Base-by-base conservation (phyloP, 2,888 invertebrate genomes). In the Dasysyrphus tricinctus region DNA sequence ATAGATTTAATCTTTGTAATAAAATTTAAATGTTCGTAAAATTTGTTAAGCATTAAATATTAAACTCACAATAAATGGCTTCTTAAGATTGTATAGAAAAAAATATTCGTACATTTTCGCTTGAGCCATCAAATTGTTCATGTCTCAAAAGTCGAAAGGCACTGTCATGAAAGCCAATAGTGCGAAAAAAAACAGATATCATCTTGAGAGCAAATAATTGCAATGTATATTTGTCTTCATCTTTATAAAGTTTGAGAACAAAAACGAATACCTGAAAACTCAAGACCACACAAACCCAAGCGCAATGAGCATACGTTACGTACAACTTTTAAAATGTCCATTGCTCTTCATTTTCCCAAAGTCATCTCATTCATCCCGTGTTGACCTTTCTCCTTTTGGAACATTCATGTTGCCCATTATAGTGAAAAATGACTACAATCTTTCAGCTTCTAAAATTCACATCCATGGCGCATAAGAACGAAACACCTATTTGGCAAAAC, bases 301-400 rank as follows among this genome's bases (percentile, higher is more conserved):
- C 5, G 42, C n/a, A 44, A n/a, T 7, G 44, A 44, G 44, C n/a
- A 5, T n/a, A 42, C 42, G 44, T 8, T n/a, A 47, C 9, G 16
- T 9, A 47, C 6, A 57, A 11, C 16, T 32, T 57, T 39, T 24
- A 5, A 32, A 59, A 59, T 61, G 42, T 61, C 42, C 61, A 42
- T 61, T 42, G 42, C 29, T 9, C 24, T 24, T 29, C 61, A 32
- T n/a, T 63, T 63, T 63, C 14, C n/a, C 44, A 63, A 5, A 63
- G 29, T 63, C 63, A 63, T 63, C 63, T 57, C 44, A 44, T 63
- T 16, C 32, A 47, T 63, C 63, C 63, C 63, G n/a, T 63, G 63
- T 32, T 63, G 63, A 63, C 63, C 63, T 63, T 63, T 63, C 29
- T n/a, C 63, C 44, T 32, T 24, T 24, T 11, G n/a, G 16, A 63